phyloP scores from a whole-genome alignment of 2,797 vertebrate species.

The Leptatherina wallacei region DNA sequence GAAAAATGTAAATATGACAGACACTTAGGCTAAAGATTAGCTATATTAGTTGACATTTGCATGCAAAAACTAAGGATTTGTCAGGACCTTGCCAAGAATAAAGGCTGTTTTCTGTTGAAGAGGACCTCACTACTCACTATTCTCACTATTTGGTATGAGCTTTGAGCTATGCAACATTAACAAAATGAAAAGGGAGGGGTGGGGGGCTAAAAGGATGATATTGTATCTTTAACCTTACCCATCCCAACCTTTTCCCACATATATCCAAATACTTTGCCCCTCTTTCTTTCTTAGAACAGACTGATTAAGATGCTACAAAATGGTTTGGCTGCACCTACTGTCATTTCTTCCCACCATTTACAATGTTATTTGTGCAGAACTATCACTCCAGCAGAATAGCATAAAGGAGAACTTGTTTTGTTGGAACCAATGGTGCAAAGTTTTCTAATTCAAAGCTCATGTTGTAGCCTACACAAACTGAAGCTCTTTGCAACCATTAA shows the following conservation, averaged over 20 bases:
- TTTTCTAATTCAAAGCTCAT: background rate
- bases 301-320: background rate
- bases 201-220: too few species aligned
- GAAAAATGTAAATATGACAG: too few species aligned
- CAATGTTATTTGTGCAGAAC: background rate
- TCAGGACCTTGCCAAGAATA: background rate
- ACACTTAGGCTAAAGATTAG: too few species aligned
- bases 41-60: too few species aligned
- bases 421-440: background rate
- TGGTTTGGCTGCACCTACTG: background rate
- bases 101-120: background rate
- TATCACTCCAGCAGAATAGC: background rate
- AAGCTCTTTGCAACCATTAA: background rate
- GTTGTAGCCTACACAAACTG: background rate
- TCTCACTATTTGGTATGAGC: background rate
- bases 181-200: too few species aligned
- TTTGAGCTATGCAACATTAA: too few species aligned
- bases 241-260: background rate
- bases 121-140: background rate
- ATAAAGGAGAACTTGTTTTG: background rate
- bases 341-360: background rate
- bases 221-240: too few species aligned
- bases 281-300: background rate
- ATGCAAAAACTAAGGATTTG: too few species aligned
- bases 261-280: background rate